Percentiles rank a stretch among this genome's conserved stretches.
These are phyloP conservation scores for Phylloscopus trochilus DNA, from an alignment of 2,113 vertebrate species.

Conservation along the genomic window DNA sequence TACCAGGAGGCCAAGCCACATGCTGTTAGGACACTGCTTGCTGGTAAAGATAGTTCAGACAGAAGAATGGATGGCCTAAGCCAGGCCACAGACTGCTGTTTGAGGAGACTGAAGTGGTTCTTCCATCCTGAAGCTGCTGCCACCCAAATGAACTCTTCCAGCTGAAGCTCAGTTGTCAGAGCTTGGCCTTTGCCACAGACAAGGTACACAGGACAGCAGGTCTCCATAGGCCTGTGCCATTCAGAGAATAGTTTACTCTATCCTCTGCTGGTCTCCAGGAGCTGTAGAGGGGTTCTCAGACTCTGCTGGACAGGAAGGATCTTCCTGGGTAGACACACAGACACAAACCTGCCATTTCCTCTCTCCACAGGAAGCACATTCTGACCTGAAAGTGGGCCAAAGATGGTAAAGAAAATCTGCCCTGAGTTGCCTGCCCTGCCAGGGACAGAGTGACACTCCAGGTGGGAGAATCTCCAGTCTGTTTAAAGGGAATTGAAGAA, in stretches of 20 bases:
- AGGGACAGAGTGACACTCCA: not conserved
- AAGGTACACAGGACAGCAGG: not conserved
- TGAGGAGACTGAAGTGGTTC: not conserved
- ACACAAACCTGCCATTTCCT: not conserved
- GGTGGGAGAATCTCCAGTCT: not conserved
- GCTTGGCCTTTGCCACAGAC: not conserved
- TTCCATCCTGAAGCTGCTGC: not conserved
- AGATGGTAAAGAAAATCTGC: not conserved
- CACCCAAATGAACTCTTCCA: not conserved
- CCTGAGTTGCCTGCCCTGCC: not conserved
- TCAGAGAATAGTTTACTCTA: not conserved
- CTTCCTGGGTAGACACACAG: not conserved
- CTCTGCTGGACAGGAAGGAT: not conserved
- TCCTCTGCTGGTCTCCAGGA: not conserved
- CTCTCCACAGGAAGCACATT: not conserved
- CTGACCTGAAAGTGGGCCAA: not conserved
- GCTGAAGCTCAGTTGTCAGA: not conserved
- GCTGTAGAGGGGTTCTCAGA: not conserved
- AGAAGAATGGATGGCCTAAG: not conserved
- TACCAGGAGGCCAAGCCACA: not conserved
- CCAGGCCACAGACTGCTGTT: not conserved
- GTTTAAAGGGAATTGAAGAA: not conserved
- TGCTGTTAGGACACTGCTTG: not conserved
- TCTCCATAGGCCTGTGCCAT: not conserved
- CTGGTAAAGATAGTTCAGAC: not conserved